Conservation (phyloP, 2,797 vertebrate genomes). For the Molossus alvarezi region DNA sequence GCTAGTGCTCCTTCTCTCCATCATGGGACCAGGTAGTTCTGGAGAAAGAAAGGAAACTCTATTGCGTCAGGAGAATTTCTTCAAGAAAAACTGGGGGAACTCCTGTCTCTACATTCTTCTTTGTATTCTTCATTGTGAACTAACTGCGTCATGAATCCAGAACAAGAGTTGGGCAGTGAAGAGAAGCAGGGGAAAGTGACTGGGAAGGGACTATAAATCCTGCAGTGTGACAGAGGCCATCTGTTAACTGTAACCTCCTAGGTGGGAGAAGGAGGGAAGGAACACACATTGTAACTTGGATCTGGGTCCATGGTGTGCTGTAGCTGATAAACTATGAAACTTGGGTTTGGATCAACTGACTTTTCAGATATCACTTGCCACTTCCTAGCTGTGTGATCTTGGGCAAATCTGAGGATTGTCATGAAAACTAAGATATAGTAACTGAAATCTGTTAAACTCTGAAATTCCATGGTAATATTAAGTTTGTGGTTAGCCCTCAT, state of each 20-base stretch:
- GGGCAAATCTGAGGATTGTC: background rate
- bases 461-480: slow-evolving; percentile 33
- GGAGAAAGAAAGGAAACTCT: background rate
- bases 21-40: background rate
- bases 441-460: slow-evolving; percentile 26
- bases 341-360: background rate
- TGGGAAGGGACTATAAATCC: background rate
- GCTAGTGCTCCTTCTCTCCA: background rate
- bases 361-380: background rate
- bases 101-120: background rate
- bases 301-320: background rate
- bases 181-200: background rate
- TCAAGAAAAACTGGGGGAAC: background rate
- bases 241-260: background rate
- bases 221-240: background rate
- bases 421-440: background rate
- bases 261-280: background rate
- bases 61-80: background rate
- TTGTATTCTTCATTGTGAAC: background rate
- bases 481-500: slow-evolving; percentile 4
- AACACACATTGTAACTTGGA: background rate
- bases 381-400: background rate
- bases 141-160: background rate
- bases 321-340: background rate
- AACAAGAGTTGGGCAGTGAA: background rate